A percentile compares a stretch with the other conserved stretches of the same genome.
phyloP scores from a whole-genome alignment of 2,888 invertebrate species.

The Cephus runcator region DNA sequence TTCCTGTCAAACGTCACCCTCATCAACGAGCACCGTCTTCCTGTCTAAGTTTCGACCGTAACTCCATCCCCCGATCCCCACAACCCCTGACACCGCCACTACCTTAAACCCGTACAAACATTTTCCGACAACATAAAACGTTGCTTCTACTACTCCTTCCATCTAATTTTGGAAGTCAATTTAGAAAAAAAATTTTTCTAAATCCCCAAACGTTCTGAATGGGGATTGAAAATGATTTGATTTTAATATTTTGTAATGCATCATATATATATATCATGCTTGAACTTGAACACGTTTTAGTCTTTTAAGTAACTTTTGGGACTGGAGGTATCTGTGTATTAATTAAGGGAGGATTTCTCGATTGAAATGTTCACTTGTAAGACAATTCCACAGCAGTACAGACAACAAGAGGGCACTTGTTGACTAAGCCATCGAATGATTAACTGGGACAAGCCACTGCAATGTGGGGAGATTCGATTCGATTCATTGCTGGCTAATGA shows the following conservation, averaged over 20 bases:
- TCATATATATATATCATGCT: no score
- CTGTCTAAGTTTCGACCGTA: conserved; percentile 6
- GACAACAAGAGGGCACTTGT: neutral
- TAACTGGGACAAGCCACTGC: conserved; percentile 6
- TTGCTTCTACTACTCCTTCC: neutral
- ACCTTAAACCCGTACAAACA: neutral
- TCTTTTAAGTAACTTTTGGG: neutral
- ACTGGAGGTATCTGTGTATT: neutral
- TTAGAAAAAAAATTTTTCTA: neutral
- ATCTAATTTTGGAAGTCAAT: neutral
- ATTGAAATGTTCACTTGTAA: neutral
- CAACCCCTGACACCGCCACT: neutral
- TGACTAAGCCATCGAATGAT: conserved; percentile 4
- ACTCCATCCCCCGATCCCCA: neutral
- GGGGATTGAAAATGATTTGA: neutral
- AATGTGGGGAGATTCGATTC: conserved; percentile 9
- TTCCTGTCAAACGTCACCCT: conserved; percentile 4
- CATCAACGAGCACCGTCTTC: neutral
- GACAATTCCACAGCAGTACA: neutral
- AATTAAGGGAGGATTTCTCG: neutral
- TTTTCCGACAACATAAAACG: neutral
- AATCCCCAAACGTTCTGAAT: neutral
- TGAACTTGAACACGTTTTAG: neutral
- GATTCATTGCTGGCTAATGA: conserved; percentile 22
- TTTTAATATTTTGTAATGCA: neutral